These are phyloP conservation scores for Passer montanus DNA, from an alignment of 2,113 vertebrate genomes.

Conservation along the genomic window DNA sequence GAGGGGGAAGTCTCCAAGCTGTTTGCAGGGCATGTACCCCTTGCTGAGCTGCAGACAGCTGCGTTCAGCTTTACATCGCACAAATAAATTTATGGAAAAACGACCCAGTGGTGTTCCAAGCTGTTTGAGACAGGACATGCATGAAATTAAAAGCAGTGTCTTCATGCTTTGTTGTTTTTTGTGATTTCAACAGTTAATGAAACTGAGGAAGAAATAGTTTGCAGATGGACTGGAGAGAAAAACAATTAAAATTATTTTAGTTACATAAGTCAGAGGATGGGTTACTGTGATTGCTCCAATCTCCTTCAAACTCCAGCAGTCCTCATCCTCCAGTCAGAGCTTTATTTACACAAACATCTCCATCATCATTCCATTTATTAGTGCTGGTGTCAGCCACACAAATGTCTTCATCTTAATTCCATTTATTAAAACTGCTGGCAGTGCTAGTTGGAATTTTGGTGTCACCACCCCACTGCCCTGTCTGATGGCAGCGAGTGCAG, in stretches of 20 bases:
- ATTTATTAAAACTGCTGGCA: neutral
- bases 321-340: neutral
- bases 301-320: neutral
- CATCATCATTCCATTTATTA: neutral
- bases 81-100: neutral
- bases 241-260: neutral
- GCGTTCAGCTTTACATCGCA: neutral
- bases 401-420: neutral
- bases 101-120: accelerated
- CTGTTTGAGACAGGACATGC: neutral
- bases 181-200: neutral
- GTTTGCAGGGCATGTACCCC: neutral
- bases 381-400: neutral
- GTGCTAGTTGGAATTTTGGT: neutral
- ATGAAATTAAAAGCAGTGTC: neutral
- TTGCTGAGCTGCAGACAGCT: neutral
- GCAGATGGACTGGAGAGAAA: neutral
- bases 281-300: neutral
- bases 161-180: neutral
- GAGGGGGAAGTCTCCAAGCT: neutral
- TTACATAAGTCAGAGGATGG: neutral
- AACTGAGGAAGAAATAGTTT: neutral
- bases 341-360: neutral
- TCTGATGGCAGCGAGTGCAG: neutral
- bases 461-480: neutral